Conservation (phyloP, 2,888 invertebrate genomes). For the Polia nebulosa region DNA sequence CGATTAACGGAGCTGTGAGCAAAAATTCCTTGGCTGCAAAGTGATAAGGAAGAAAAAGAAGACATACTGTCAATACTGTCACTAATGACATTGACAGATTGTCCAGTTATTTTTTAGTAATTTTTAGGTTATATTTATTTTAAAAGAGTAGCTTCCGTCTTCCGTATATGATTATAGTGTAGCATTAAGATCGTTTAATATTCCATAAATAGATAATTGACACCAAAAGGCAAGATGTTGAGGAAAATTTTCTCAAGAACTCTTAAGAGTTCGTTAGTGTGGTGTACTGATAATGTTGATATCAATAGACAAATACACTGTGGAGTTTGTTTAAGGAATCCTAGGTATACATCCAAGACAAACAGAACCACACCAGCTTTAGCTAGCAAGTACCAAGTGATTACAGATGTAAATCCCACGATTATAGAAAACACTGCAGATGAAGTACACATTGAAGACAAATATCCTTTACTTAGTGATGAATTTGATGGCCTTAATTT, state of each 20-base stretch:
- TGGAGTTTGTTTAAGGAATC: constrained; percentile 80
- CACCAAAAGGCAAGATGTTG: constrained; percentile 64
- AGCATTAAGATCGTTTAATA: constrained; percentile 1
- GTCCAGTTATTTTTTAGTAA: constrained; percentile 9
- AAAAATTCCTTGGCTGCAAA: background rate
- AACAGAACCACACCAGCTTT: constrained; percentile 86
- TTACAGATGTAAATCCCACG: constrained; percentile 93
- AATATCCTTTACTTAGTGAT: constrained; percentile 86
- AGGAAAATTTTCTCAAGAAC: constrained; percentile 64
- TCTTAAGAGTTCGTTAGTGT: constrained; percentile 50
- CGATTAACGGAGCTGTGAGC: background rate
- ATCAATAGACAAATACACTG: constrained; percentile 80
- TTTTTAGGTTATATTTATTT: constrained; percentile 52
- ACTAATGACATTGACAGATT: constrained; percentile 39
- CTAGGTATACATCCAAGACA: constrained; percentile 81
- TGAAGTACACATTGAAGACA: constrained; percentile 85
- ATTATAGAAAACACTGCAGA: constrained; percentile 94
- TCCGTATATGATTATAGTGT: background rate
- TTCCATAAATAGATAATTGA: constrained; percentile 46
- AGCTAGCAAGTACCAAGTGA: constrained; percentile 92
- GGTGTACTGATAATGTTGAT: constrained; percentile 65
- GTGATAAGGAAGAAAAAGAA: background rate
- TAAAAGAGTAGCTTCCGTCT: background rate
- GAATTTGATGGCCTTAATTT: constrained; percentile 92
- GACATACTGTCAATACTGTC: constrained; percentile 29